Base-by-base conservation (phyloP, 2,888 invertebrate species). In the Itoplectis maculator region DNA sequence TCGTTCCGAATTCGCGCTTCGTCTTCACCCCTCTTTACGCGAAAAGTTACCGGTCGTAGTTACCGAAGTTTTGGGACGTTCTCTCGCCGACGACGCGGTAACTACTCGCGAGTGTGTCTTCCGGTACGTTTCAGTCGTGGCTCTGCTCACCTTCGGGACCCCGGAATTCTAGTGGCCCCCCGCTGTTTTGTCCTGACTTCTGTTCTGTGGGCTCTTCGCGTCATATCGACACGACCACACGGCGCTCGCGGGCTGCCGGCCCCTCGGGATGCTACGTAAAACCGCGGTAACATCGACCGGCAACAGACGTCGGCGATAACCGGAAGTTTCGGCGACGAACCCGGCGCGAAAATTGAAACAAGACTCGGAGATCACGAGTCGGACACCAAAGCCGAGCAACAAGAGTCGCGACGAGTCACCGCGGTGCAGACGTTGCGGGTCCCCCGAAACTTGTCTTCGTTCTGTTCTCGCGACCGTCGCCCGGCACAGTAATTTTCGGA, bases 401-500 rank as follows among this genome's bases (percentile, higher is more conserved):
- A 54, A 37, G 42, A 51, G 29, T 5, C 29, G 29, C 29, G 29
- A n/a, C n/a, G n/a, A n/a, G n/a, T n/a, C n/a, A n/a, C n/a, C n/a
- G n/a, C n/a, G n/a, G n/a, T n/a, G n/a, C n/a, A n/a, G n/a, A 61
- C 42, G 23, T 47, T 69, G 6, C 18, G 2, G 8, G 66, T 66
- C 66, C 35, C 5, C 18, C 29, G 5, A 47, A 7, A 7, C 2
- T 20, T 54, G 65, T 79, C 61, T 70, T 15, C 49, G 63, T 66
- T 82, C 65, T 75, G 37, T 18, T 79, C 75, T 73, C 35, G 59
- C 70, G 59, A 66, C 29, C 70, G 29, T 51, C 66, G 72, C 15
- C 79, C 54, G 61, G n/a, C 42, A 66, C 66, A 68, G 87, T 89
- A 88, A 89, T 90, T 90, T 88, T 80, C 54, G 84, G 88, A 90